Base-by-base conservation (phyloP, 2,888 invertebrate species). In the Noctua pronuba region DNA sequence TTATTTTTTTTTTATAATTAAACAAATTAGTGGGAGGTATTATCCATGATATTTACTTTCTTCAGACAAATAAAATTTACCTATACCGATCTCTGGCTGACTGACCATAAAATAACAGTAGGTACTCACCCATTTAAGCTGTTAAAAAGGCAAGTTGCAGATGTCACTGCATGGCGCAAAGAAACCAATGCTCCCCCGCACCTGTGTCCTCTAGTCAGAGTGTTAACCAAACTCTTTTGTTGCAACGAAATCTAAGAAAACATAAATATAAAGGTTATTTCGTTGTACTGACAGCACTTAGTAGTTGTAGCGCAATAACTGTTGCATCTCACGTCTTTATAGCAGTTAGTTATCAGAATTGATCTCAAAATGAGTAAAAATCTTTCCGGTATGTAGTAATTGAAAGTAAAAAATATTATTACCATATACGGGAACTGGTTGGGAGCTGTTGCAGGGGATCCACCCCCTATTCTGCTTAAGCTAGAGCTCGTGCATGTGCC, bases 151-250 rank as follows among this genome's bases (percentile, higher is more conserved):
- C 92, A 92, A 16, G 87, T 75, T 28, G 90, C 91, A 3, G 90
- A 76, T 2, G 92, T 92, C 24, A 92, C 71, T 0, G 87, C 89
- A 60, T 88, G 90, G 11, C 87, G 88, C 0, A 83, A 66, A 0
- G 90, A 88, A 31, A 92, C 78, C 71, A 92, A 72, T 8, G 88
- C 91, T 2, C 92, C 92, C 5, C 91, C 91, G 67, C 92, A 92
- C 67, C 75, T 79, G 73, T 92, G 92, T 6, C 89, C 89, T 66
- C 82, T 82, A 0, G 79, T 8, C 76, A 60, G 11, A 68, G 16
- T 49, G 64, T 38, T 21, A 4, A 83, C 4, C 24, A 83, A 52
- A 68, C 58, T 79, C 44, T n/a, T 16, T 41, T 79, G 73, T 84
- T 92, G 92, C 3, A 92, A 38, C 1, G 92, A 92, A 67, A 89